Evolutionary conservation across 2,113 vertebrate species (phyloP).

Genomic region (Mus musculus): GRCm39 chr6:19132001-19132500

Average conservation of each 20-base stretch:
- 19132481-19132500: background rate
- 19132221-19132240: background rate
- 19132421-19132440: background rate
- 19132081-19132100: conserved; percentile 16
- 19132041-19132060: background rate
- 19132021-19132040: background rate
- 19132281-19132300: background rate
- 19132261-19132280: background rate
- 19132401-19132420: background rate
- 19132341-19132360: background rate
- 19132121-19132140: background rate
- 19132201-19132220: background rate
- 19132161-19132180: background rate
- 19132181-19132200: conserved; percentile 1
- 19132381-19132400: background rate
- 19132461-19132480: background rate
- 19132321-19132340: background rate
- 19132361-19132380: background rate
- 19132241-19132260: background rate
- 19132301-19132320: conserved; percentile 8
- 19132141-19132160: background rate
- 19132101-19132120: background rate
- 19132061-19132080: background rate
- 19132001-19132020: background rate
- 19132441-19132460: background rate